Conservation (phyloP, 2,797 vertebrate species). For the Saxicola maurus region DNA sequence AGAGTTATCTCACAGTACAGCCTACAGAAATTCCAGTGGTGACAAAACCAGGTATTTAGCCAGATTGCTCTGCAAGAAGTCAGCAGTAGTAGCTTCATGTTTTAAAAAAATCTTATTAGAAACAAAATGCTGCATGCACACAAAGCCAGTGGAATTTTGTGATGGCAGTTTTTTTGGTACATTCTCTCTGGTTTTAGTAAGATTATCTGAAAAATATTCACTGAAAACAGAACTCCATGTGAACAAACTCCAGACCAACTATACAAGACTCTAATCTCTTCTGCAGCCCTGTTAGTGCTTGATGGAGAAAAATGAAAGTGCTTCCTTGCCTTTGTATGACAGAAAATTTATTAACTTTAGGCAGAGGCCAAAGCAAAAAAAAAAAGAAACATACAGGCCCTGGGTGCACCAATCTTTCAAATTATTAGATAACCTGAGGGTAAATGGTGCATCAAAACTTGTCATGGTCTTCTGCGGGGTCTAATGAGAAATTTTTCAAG, state of each 20-base stretch:
- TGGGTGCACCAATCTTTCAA: not conserved
- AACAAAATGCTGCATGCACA: not conserved
- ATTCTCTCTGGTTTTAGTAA: not conserved
- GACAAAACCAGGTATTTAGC: not conserved
- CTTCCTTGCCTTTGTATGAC: not conserved
- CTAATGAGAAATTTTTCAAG: conserved; percentile 2
- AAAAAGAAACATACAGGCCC: not conserved
- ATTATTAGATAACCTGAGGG: not conserved
- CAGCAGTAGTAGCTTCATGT: not conserved
- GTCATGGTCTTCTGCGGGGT: not conserved
- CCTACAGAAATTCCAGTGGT: not conserved
- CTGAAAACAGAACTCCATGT: not conserved
- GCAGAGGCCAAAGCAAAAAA: not conserved
- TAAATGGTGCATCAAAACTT: not conserved
- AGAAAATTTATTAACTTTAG: not conserved
- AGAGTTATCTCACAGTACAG: not conserved
- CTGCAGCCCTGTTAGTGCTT: not conserved
- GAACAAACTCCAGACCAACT: not conserved
- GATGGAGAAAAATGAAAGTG: not conserved
- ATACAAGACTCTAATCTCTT: not conserved
- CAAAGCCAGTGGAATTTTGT: not conserved
- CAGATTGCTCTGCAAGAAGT: not conserved
- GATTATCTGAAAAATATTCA: not conserved
- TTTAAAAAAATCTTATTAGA: not conserved
- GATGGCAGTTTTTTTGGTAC: not conserved